Base-by-base conservation (phyloP, 2,113 vertebrate species). In the Calidris pygmaea region DNA sequence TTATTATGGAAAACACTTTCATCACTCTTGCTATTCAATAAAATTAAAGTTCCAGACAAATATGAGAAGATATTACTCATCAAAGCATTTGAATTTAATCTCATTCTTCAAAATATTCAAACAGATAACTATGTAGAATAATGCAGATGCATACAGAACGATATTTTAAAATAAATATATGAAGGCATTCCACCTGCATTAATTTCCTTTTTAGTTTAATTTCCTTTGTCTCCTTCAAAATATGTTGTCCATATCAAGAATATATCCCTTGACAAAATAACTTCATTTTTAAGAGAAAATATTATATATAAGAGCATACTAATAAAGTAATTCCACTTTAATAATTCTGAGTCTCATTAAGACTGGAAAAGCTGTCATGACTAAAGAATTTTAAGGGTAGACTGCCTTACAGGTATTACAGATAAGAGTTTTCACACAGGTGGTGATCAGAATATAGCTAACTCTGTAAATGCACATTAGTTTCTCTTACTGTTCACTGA, bases 1-100 rank as follows among this genome's bases (percentile, higher is more conserved):
- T 98, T 98, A 97, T 98, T 98, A 97, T 98, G 97, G 97, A 97
- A 98, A 98, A 98, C 76, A 97, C 97, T 97, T 98, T 98, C 97
- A 98, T 98, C 98, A 97, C 92, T 98, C 96, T 92, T 75, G 73
- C 97, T 98, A 97, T 98, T 98, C 96, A 98, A 94, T 97, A 97
- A 96, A 97, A 97, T 88, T 83, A 93, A 97, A 95, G 77, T 96
- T 98, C 89, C 95, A 97, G 97, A 96, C 92, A 97, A 96, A 98
- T 95, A 96, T 94, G 96, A 97, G 93, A 95, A 96, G 94, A 97
- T 97, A 97, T 96, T 97, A 93, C 88, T 98, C 97, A 98, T 98
- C 94, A 97, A 96, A 98, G 96, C 87, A 87, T 98, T 98, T 98
- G 91, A 97, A 97, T 98, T 98, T 96, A 95, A 97, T 97, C 93